Conservation (phyloP, 2,797 vertebrate species). For the Rhincodon typus region DNA sequence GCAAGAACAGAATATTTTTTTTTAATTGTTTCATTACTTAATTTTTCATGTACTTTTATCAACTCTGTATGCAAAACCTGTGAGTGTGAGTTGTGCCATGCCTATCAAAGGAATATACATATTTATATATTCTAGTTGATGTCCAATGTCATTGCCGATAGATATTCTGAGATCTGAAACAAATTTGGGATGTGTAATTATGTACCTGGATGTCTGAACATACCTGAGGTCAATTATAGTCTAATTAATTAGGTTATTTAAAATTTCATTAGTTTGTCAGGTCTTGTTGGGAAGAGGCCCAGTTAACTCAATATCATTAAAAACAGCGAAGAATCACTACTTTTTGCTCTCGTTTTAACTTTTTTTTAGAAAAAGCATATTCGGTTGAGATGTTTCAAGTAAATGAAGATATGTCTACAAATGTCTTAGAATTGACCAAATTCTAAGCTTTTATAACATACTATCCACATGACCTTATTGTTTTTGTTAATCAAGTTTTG, state of each 20-base stretch:
- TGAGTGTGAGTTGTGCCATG: background rate
- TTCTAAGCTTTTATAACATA: background rate
- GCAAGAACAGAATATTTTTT: background rate
- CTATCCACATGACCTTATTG: background rate
- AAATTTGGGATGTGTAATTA: background rate
- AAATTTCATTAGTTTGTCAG: constrained; percentile 3
- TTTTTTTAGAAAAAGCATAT: background rate
- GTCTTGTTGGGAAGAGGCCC: background rate
- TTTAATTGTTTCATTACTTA: background rate
- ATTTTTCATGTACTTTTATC: background rate
- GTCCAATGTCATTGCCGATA: background rate
- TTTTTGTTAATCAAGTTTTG: background rate
- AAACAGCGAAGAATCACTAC: background rate
- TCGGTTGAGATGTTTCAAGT: background rate
- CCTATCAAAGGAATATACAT: background rate
- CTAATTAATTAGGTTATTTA: background rate
- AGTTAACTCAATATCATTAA: background rate
- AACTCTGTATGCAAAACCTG: background rate
- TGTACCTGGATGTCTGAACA: background rate
- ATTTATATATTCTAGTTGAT: background rate
- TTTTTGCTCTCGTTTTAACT: background rate
- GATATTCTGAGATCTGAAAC: background rate
- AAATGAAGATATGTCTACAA: background rate
- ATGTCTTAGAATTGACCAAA: background rate
- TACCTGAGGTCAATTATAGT: background rate